phyloP scores from a whole-genome alignment of 2,797 vertebrate genomes.

The Sebastes itinus region DNA sequence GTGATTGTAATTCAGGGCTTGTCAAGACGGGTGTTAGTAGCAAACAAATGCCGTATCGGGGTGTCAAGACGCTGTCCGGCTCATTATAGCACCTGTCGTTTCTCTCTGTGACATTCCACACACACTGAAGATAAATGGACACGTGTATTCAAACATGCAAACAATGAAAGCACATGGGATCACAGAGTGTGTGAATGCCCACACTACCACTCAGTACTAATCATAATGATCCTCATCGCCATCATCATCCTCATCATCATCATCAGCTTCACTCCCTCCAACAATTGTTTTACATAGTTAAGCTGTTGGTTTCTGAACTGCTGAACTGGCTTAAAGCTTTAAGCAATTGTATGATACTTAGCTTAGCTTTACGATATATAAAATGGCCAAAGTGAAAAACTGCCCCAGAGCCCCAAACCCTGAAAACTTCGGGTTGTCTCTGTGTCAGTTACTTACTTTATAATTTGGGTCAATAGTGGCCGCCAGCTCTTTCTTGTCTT shows the following conservation, averaged over 20 bases:
- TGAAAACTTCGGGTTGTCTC: neutral
- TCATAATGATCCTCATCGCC: neutral
- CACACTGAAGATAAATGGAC: conserved; percentile 42
- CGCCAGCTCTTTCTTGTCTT: neutral
- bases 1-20: neutral
- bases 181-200: neutral
- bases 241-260: no score
- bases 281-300: no score
- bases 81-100: conserved; percentile 23
- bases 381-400: neutral
- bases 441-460: neutral
- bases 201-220: no score
- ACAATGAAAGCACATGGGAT: neutral
- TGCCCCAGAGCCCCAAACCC: neutral
- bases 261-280: no score
- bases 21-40: neutral
- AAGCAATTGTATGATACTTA: no score
- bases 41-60: conserved; percentile 28
- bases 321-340: no score
- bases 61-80: conserved; percentile 10
- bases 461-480: neutral
- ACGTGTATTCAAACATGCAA: conserved; percentile 8
- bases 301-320: no score
- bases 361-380: neutral
- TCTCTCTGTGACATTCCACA: conserved; percentile 69